Base-by-base conservation (phyloP, 2,888 invertebrate genomes). In the Drosophila robusta region DNA sequence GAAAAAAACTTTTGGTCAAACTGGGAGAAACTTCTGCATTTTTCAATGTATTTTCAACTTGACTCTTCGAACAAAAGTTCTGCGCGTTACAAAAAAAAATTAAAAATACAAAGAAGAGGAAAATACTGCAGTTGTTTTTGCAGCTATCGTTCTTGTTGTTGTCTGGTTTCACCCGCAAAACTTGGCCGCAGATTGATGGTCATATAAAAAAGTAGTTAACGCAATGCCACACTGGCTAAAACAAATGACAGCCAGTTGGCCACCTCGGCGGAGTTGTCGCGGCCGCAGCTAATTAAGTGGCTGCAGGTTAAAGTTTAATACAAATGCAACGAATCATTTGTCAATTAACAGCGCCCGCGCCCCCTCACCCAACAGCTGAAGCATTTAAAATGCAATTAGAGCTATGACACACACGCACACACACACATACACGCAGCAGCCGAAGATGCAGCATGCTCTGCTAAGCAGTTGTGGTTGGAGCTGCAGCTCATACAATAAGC, bases 361-460 rank as follows among this genome's bases (percentile, higher is more conserved):
- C 29, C 9, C 4, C 32, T 32, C 32, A 32, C 11, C 11, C 32
- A 11, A 3, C 32, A 32, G 34, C 11, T 14, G 6, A 67, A 76
- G 64, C 76, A 85, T 87, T 87, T 82, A 78, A 85, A 87, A 87
- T 78, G 85, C 70, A 87, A 86, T 86, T 86, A 86, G 69, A 68
- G 55, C 60, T 49, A 52, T 46, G 50, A 49, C 26, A 26, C 34
- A 60, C 34, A 63, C 49, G 41, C 42, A 34, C 38, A 38, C 11
- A 57, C 29, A 47, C 4, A 38, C 11, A 26, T 38, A 55, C 42
- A 39, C 44, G 38, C 11, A 54, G 18, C 18, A 18, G 18, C n/a
- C 22, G 45, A 54, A 55, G 34, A 58, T 45, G 51, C 54, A 51
- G 62, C 82, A 62, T 34, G 55, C 32, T 57, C 54, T 54, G 16